These are phyloP conservation scores for Sprattus sprattus DNA, from an alignment of 2,113 vertebrate genomes.

Conservation along the genomic window DNA sequence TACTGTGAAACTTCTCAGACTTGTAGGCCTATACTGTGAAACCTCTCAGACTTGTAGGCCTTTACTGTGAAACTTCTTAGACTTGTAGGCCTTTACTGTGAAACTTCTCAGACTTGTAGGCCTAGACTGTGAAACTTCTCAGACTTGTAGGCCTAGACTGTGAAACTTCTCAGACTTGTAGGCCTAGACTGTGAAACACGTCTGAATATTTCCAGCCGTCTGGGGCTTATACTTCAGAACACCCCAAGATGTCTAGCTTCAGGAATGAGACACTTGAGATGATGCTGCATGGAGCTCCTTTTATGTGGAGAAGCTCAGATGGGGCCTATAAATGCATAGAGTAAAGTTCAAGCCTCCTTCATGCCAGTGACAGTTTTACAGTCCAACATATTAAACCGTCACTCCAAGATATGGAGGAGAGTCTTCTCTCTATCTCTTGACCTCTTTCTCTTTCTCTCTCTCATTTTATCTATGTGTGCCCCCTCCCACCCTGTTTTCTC, in stretches of 20 bases:
- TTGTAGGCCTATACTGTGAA: background rate
- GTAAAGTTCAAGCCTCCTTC: conserved; percentile 45
- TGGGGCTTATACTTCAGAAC: conserved; percentile 30
- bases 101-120: background rate
- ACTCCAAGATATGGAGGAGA: conserved; percentile 15
- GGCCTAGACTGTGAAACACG: background rate
- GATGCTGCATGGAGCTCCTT: background rate
- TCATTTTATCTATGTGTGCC: background rate
- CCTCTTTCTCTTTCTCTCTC: background rate
- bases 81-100: background rate
- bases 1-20: background rate
- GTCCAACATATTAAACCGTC: conserved; percentile 54
- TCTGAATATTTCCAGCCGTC: conserved; percentile 51
- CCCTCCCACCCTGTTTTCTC: background rate
- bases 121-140: background rate
- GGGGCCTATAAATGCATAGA: background rate
- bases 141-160: background rate
- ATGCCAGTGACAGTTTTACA: conserved; percentile 61
- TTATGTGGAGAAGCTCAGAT: background rate
- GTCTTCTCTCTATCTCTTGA: conserved; percentile 17
- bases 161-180: background rate
- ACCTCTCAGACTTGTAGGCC: background rate
- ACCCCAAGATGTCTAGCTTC: background rate
- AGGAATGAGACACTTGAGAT: background rate
- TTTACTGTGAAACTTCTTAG: background rate